Conservation (phyloP, 2,113 vertebrate genomes). For the Chionodraco myersi region DNA sequence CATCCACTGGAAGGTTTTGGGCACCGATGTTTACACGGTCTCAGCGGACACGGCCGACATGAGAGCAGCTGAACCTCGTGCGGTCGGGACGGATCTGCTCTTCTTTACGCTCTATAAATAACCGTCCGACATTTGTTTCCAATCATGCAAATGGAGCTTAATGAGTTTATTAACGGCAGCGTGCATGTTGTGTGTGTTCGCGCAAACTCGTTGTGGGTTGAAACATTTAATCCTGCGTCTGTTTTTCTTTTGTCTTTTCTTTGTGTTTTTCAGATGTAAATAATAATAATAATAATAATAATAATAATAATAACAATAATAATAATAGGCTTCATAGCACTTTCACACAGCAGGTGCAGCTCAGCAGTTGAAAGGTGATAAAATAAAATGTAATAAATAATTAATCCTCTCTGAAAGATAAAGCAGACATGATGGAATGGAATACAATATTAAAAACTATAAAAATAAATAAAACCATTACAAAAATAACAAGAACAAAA, state of each 20-base stretch:
- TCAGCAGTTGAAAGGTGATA: no score
- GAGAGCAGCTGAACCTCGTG: slow-evolving; percentile 56
- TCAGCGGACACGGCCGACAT: slow-evolving; percentile 40
- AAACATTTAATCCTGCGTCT: background rate
- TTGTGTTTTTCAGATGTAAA: background rate
- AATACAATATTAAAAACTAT: no score
- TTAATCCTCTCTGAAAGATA: no score
- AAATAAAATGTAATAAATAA: no score
- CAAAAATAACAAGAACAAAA: no score
- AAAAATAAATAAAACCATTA: no score
- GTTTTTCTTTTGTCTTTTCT: background rate
- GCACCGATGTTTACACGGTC: slow-evolving; percentile 42
- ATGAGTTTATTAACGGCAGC: slow-evolving; percentile 13
- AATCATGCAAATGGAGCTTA: slow-evolving; percentile 3
- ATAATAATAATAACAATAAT: no score
- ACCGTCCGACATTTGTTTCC: slow-evolving; percentile 46
- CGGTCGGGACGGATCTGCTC: slow-evolving; percentile 37
- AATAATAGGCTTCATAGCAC: no score
- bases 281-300: no score
- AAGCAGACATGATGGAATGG: no score
- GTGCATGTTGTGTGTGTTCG: slow-evolving; percentile 4
- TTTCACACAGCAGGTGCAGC: no score
- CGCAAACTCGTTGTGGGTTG: background rate
- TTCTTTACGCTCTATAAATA: slow-evolving; percentile 55
- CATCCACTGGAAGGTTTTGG: slow-evolving; percentile 37